These are phyloP conservation scores for Tetheella fluctuosa DNA, from an alignment of 2,888 invertebrate genomes.

Conservation along the genomic window DNA sequence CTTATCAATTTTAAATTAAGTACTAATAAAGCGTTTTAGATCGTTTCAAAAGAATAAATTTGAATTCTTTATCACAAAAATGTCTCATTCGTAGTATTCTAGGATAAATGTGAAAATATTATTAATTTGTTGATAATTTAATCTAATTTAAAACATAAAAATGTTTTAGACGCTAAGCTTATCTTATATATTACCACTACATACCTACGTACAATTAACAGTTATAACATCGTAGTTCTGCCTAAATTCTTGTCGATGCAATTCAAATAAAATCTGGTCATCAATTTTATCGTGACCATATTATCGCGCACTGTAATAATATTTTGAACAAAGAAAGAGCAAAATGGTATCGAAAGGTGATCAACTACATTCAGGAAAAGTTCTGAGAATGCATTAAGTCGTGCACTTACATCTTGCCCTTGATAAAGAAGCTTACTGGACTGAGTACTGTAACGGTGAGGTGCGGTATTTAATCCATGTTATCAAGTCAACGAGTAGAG, in stretches of 20 bases:
- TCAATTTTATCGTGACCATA: background rate
- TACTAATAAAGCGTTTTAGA: background rate
- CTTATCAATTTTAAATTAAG: background rate
- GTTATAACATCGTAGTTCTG: too few relatives aligned
- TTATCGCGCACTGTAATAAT: background rate
- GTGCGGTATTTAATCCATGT: background rate
- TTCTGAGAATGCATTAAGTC: slow-evolving; percentile 9
- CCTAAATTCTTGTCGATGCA: too few relatives aligned
- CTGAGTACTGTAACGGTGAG: background rate
- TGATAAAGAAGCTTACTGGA: slow-evolving; percentile 5
- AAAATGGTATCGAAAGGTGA: background rate
- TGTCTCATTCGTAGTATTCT: too few relatives aligned
- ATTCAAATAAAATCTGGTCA: too few relatives aligned
- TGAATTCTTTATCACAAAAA: background rate
- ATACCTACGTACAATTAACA: too few relatives aligned
- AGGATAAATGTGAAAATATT: too few relatives aligned
- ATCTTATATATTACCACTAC: too few relatives aligned
- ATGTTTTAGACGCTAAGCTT: too few relatives aligned
- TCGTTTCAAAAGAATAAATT: slow-evolving; percentile 1
- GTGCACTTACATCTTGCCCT: slow-evolving; percentile 11
- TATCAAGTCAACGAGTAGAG: background rate
- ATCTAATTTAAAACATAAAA: too few relatives aligned
- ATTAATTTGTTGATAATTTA: too few relatives aligned
- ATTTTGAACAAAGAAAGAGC: background rate
- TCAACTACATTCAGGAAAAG: background rate